These are phyloP conservation scores for Prionace glauca DNA, from an alignment of 2,797 vertebrate species.

Conservation along the genomic window DNA sequence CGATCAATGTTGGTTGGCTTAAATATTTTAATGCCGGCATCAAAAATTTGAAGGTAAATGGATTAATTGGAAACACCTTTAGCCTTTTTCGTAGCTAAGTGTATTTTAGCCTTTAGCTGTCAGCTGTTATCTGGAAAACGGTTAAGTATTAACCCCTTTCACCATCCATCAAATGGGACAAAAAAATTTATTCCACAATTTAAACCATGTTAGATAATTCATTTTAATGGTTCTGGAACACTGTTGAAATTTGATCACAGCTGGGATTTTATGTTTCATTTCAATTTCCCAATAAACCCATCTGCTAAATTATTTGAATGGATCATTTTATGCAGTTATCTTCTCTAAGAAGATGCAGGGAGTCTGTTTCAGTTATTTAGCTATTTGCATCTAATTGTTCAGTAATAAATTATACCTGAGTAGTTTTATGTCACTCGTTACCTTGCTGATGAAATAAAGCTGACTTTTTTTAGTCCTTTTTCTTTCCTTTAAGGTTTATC, in stretches of 20 bases:
- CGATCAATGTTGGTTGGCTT: background rate
- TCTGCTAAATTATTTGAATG: background rate
- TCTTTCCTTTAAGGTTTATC: background rate
- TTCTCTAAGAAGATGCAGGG: background rate
- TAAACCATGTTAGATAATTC: background rate
- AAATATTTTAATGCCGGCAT: background rate
- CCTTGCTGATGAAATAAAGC: background rate
- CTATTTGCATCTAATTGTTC: background rate
- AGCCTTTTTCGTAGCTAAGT: background rate
- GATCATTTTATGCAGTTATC: background rate
- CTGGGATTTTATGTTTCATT: background rate
- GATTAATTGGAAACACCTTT: background rate
- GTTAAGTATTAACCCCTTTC: background rate
- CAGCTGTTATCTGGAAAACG: background rate
- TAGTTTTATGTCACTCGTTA: background rate
- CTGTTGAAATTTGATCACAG: constrained; percentile 5
- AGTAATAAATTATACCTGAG: background rate
- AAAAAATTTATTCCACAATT: background rate
- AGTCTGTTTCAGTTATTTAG: background rate
- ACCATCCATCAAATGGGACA: background rate
- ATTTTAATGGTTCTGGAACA: background rate
- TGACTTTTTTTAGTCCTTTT: background rate
- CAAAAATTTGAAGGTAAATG: background rate
- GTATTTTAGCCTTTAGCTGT: background rate
- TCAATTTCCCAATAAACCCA: background rate